Conservation (phyloP, 2,888 invertebrate species). For the Philhelius pedissequus region DNA sequence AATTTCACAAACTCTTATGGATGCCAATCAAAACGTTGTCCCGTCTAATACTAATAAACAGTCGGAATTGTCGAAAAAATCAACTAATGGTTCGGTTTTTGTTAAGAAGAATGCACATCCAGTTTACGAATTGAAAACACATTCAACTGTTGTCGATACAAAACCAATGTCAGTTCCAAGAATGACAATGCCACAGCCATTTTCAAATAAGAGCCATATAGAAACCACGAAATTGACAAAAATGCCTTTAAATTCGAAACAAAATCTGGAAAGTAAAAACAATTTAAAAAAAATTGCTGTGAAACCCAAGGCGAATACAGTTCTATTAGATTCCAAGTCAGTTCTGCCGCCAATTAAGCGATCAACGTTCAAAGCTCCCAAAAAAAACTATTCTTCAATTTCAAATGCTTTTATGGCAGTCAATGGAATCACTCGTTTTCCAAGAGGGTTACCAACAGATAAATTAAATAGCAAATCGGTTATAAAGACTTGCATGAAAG, state of each 20-base stretch:
- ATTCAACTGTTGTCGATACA: neutral
- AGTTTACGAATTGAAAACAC: slow-evolving; percentile 38
- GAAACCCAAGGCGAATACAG: neutral
- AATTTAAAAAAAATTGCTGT: neutral
- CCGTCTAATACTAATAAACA: slow-evolving; percentile 71
- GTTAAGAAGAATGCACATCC: neutral
- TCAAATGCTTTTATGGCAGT: slow-evolving; percentile 8
- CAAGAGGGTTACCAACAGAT: neutral
- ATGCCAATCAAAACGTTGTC: slow-evolving; percentile 41
- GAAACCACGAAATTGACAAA: neutral
- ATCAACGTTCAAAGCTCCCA: slow-evolving; percentile 66
- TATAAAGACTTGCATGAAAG: neutral
- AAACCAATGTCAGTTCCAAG: neutral
- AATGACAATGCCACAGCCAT: neutral
- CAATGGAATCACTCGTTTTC: neutral
- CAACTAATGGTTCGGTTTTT: neutral
- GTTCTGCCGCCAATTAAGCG: slow-evolving; percentile 32
- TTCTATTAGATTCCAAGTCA: neutral
- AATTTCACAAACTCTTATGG: slow-evolving; percentile 36
- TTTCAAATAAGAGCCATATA: neutral
- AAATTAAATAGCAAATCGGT: slow-evolving; percentile 38
- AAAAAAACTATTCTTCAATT: neutral
- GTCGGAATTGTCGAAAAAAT: slow-evolving; percentile 15
- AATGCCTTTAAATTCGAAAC: neutral
- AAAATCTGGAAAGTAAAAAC: neutral